These are phyloP conservation scores for Troides aeacus DNA, from an alignment of 2,888 invertebrate genomes.

Conservation along the genomic window DNA sequence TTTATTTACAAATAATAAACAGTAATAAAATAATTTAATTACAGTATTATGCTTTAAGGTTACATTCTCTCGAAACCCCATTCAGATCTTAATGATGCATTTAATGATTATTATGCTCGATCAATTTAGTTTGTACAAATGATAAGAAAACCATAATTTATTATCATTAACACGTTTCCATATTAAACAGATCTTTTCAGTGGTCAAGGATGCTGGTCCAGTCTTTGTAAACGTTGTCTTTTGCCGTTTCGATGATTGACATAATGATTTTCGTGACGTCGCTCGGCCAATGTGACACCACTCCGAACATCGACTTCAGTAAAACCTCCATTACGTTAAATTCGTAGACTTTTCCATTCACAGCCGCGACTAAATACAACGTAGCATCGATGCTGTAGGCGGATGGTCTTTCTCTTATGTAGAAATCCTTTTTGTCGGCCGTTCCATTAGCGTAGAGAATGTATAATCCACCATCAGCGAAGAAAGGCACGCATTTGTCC, in stretches of 20 bases:
- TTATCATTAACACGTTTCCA: background rate
- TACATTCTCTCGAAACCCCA: background rate
- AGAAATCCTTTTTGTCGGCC: slow-evolving; percentile 53
- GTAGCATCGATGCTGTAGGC: slow-evolving; percentile 61
- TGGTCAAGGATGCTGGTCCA: slow-evolving; percentile 20
- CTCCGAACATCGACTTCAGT: slow-evolving; percentile 56
- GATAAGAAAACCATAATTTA: background rate
- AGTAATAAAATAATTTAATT: slow-evolving; percentile 20
- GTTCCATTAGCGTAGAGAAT: slow-evolving; percentile 57
- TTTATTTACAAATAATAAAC: slow-evolving; percentile 7
- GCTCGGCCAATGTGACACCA: slow-evolving; percentile 40
- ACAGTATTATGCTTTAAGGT: slow-evolving; percentile 4
- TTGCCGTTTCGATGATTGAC: slow-evolving; percentile 51
- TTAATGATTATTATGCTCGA: slow-evolving; percentile 15
- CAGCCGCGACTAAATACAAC: slow-evolving; percentile 56
- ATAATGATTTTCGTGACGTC: slow-evolving; percentile 54
- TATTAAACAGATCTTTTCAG: background rate
- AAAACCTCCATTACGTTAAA: slow-evolving; percentile 63
- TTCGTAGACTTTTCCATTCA: slow-evolving; percentile 63
- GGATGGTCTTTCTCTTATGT: slow-evolving; percentile 47
- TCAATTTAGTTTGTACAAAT: slow-evolving; percentile 15
- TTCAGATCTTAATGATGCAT: slow-evolving; percentile 14
- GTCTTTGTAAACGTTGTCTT: slow-evolving; percentile 40
- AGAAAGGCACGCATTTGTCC: slow-evolving; percentile 58
- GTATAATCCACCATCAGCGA: slow-evolving; percentile 53